Evolutionary conservation across 1,140 invertebrate species (phyloP).

Genomic region (Monochamus saltuarius): DNA sequence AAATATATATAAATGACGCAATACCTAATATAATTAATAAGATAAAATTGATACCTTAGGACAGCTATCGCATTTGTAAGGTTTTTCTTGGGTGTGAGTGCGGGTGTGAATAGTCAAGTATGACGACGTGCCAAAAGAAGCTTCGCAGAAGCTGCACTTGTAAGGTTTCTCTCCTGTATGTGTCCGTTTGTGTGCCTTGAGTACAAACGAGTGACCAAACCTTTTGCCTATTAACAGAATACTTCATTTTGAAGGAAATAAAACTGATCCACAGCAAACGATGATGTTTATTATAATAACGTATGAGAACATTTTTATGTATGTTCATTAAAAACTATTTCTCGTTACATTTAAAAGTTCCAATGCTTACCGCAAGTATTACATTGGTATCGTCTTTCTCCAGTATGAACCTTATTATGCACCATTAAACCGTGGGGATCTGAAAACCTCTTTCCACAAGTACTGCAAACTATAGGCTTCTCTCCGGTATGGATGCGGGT

Average conservation of each 20-base stretch:
- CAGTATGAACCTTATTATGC: constrained; percentile 62
- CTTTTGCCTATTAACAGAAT: constrained; percentile 31
- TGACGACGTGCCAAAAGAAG: constrained; percentile 62
- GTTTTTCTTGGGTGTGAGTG: constrained; percentile 60
- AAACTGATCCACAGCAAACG: no score
- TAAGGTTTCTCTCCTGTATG: constrained; percentile 69
- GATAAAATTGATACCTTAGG: constrained; percentile 32
- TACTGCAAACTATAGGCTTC: constrained; percentile 61
- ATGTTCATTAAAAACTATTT: no score
- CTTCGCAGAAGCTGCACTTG: constrained; percentile 60
- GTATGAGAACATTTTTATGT: no score
- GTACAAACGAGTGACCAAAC: constrained; percentile 43
- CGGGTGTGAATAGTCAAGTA: constrained; percentile 83
- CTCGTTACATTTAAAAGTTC: constrained; percentile 12
- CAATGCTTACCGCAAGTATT: constrained; percentile 61
- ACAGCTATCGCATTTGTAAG: constrained; percentile 41
- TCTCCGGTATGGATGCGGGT: constrained; percentile 69
- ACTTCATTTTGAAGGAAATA: no score
- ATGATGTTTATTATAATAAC: no score
- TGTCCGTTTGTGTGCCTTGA: constrained; percentile 52
- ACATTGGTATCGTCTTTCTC: constrained; percentile 70
- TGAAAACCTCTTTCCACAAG: constrained; percentile 48
- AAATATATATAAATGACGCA: constrained; percentile 23
- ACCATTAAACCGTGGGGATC: constrained; percentile 51
- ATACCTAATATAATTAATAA: constrained; percentile 1